These are phyloP conservation scores for Heterotilapia buettikoferi DNA, from an alignment of 2,113 vertebrate genomes.

Conservation along the genomic window DNA sequence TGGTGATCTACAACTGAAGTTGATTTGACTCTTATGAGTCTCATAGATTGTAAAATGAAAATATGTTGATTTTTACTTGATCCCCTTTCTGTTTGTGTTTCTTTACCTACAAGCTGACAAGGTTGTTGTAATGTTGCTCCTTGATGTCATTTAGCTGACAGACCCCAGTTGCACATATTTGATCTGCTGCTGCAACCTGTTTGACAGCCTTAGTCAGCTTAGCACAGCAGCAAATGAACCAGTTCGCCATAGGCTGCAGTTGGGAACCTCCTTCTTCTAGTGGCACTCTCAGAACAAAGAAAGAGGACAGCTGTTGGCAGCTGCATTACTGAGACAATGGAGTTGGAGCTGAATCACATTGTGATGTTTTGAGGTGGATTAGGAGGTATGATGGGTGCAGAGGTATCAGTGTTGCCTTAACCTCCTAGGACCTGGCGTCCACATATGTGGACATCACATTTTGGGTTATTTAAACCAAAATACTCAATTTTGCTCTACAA, in stretches of 20 bases:
- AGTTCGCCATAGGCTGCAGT: background rate
- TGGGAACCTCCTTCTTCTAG: background rate
- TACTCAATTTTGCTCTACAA: background rate
- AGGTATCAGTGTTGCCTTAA: background rate
- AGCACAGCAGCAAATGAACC: background rate
- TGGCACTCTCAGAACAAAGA: background rate
- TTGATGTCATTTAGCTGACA: background rate
- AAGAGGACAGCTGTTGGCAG: background rate
- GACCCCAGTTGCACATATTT: background rate
- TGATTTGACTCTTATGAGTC: background rate
- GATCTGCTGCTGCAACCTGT: background rate
- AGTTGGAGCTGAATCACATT: background rate
- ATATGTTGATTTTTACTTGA: background rate
- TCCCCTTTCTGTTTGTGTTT: background rate
- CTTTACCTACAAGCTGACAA: background rate
- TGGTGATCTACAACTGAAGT: background rate
- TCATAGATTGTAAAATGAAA: background rate
- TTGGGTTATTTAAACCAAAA: background rate
- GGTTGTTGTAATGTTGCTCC: background rate
- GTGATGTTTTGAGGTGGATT: background rate
- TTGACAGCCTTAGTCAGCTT: background rate
- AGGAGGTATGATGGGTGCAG: background rate
- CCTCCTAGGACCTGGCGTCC: accelerated
- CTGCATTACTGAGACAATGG: background rate
- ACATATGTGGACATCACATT: background rate